phyloP scores from a whole-genome alignment of 2,888 invertebrate species.

The Diachrysia chrysitis region DNA sequence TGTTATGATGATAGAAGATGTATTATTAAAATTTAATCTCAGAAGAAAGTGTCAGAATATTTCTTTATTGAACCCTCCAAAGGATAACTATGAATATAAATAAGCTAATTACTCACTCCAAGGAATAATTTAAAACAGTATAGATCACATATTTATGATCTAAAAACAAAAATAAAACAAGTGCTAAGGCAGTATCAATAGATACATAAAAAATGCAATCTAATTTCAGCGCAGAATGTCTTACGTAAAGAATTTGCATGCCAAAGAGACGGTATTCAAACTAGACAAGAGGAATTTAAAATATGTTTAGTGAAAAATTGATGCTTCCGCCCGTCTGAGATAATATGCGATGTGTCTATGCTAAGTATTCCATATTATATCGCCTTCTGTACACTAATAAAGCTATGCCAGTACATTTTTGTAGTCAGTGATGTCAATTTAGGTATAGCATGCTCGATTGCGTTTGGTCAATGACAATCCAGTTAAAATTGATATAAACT shows the following conservation, averaged over 20 bases:
- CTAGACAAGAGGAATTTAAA: slow-evolving; percentile 41
- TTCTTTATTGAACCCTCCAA: too few relatives aligned
- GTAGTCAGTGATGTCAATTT: too few relatives aligned
- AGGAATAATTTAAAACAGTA: neutral
- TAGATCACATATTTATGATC: neutral
- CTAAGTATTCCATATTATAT: slow-evolving; percentile 5
- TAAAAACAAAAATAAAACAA: neutral
- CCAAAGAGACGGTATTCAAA: slow-evolving; percentile 45
- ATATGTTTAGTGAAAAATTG: slow-evolving; percentile 52
- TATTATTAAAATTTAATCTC: neutral
- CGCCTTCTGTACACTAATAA: neutral
- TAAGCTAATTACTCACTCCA: neutral
- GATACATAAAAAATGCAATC: slow-evolving; percentile 56
- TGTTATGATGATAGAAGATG: neutral
- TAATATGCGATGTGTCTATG: slow-evolving; percentile 24
- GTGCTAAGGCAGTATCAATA: slow-evolving; percentile 15
- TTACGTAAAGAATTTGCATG: slow-evolving; percentile 51
- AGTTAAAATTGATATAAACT: too few relatives aligned
- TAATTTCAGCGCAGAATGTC: slow-evolving; percentile 50
- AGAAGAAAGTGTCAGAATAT: neutral
- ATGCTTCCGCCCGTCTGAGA: slow-evolving; percentile 26
- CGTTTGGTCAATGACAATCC: too few relatives aligned
- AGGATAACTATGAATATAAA: neutral
- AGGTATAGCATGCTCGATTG: too few relatives aligned
- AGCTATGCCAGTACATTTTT: too few relatives aligned